Evolutionary conservation across 1,140 invertebrate species (phyloP), one percentile per base, ranked within the genome.

Genomic region (Listronotus oregonensis): DNA sequence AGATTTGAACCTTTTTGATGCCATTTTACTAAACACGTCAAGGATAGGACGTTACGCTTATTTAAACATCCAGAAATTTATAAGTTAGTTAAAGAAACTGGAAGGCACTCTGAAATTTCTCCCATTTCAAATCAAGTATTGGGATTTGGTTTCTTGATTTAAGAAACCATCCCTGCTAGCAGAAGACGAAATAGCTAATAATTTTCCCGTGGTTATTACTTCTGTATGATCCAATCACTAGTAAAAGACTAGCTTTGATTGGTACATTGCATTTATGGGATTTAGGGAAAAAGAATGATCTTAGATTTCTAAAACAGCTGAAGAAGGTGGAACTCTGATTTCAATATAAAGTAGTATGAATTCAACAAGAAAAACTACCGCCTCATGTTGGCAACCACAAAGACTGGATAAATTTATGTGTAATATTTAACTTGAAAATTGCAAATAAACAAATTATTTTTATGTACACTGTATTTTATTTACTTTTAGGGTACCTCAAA

Each of bases 151-250:
- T 94, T 0, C 78, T 82, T 2, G 92, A 95, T 74, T 73, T 92
- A 0, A 80, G 92, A 17, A 95, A 95, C 77, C 93, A 96, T 82
- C n/a, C 91, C 93, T 0, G 86, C 85, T 0, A 82, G 84, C 5
- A 66, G 76, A 6, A n/a, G n/a, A n/a, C n/a, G 82, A 92, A 10
- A 83, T 94, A 18, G 85, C 90, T 0, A 72, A 81, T 0, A 82
- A 84, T 14, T 79, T 82, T 69, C 85, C 86, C 0, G 80, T 87
- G 5, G 82, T 87, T 0, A 78, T 87, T 42, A 83, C 85, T 1
- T 86, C 86, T 69, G 92, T n/a, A 95, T 71, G 91, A 94, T 78
- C 91, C 91, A 0, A 86, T 86, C 81, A 89, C 12, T 95, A 91
- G 91, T 79, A 81, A 27, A 90, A 85, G 0, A 73, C 95, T 5